Conservation (phyloP, 2,888 invertebrate species). For the Drosophila borborema region DNA sequence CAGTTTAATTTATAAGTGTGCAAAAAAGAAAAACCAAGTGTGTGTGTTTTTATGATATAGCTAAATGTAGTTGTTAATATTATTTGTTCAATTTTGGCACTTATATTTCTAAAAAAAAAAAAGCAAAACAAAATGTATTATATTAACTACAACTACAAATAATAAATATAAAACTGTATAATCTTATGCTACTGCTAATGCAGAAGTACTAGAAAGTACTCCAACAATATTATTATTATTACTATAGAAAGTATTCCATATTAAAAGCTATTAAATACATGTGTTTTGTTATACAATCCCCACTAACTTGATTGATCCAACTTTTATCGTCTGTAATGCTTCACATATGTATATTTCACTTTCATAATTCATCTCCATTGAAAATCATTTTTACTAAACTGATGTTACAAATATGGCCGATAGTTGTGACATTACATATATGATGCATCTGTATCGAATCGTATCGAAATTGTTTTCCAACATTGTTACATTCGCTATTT, state of each 20-base stretch:
- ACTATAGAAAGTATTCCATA: constrained; percentile 70
- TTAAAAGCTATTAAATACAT: constrained; percentile 68
- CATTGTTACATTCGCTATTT: neutral
- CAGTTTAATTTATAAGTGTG: constrained; percentile 33
- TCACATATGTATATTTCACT: neutral
- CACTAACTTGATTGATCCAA: constrained; percentile 13
- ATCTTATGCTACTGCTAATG: constrained; percentile 60
- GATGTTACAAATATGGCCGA: neutral
- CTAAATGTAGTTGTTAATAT: constrained; percentile 59
- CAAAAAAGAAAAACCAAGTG: constrained; percentile 47
- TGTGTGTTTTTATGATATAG: constrained; percentile 55
- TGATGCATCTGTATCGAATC: neutral
- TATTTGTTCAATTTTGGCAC: constrained; percentile 70
- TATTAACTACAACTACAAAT: constrained; percentile 71
- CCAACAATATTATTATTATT: constrained; percentile 55
- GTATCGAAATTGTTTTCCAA: neutral
- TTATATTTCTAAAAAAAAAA: constrained; percentile 53
- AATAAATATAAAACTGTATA: constrained; percentile 67
- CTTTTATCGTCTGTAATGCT: constrained; percentile 25
- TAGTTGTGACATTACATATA: neutral
- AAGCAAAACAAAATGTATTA: constrained; percentile 53
- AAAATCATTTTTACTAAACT: neutral
- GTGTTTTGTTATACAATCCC: constrained; percentile 65
- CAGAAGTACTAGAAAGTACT: constrained; percentile 61
- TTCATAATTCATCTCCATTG: neutral